Conservation (phyloP, 2,888 invertebrate species). For the Laothoe populi region DNA sequence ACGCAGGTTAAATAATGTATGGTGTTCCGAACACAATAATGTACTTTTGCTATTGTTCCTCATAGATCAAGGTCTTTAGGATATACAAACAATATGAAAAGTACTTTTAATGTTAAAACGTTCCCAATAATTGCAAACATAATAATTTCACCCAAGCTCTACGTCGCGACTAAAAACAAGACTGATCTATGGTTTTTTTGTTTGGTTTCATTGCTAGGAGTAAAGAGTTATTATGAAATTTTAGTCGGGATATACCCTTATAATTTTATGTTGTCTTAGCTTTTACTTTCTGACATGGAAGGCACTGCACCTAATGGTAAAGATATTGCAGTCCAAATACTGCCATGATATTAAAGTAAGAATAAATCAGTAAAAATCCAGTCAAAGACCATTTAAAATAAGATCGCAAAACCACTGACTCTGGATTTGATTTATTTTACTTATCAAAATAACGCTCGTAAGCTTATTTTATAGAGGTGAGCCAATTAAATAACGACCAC, state of each 20-base stretch:
- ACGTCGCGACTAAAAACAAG: too few species aligned
- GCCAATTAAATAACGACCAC: slow-evolving; percentile 15
- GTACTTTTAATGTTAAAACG: background rate
- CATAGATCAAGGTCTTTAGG: slow-evolving; percentile 43
- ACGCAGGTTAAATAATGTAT: slow-evolving; percentile 50
- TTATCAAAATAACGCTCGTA: background rate
- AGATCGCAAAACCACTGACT: background rate
- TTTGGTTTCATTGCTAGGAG: too few species aligned
- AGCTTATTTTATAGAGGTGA: slow-evolving; percentile 8
- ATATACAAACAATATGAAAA: slow-evolving; percentile 28
- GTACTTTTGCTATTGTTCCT: slow-evolving; percentile 32
- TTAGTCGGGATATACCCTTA: too few species aligned
- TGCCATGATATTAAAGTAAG: too few species aligned
- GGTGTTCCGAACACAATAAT: slow-evolving; percentile 46
- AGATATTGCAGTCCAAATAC: too few species aligned
- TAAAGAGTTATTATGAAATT: too few species aligned
- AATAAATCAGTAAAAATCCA: background rate
- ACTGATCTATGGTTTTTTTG: too few species aligned
- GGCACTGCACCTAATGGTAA: too few species aligned
- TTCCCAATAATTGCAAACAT: too few species aligned
- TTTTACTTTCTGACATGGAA: too few species aligned
- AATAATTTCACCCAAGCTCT: too few species aligned
- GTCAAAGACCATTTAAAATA: background rate
- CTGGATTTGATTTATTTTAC: background rate
- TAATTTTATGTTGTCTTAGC: too few species aligned